A percentile compares a stretch with the other conserved stretches of the same genome.
These are phyloP conservation scores for Pteropus rufus DNA, from an alignment of 2,797 vertebrate genomes.

Conservation along the genomic window DNA sequence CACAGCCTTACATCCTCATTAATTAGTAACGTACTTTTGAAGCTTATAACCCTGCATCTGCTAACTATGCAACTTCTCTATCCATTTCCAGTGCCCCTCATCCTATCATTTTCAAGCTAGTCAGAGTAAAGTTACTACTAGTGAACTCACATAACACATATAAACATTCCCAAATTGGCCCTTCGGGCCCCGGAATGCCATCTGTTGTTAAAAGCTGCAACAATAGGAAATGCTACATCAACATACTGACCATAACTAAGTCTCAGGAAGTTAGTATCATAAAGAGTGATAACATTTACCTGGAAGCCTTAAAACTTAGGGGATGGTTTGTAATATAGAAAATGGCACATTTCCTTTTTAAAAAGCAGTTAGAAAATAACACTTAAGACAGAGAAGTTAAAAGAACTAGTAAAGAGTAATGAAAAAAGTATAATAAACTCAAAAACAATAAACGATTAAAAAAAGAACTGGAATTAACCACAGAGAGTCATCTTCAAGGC, in stretches of 20 bases:
- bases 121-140: neutral
- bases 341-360: neutral
- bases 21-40: neutral
- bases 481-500: neutral
- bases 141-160: neutral
- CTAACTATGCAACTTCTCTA: neutral
- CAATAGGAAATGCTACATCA: neutral
- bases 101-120: neutral
- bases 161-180: neutral
- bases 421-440: neutral
- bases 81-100: neutral
- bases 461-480: neutral
- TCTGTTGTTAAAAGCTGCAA: neutral
- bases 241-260: neutral
- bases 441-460: neutral
- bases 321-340: neutral
- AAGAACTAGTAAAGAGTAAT: neutral
- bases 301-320: neutral
- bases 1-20: neutral
- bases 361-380: constrained; percentile 11
- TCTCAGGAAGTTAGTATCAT: neutral
- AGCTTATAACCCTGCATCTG: neutral
- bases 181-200: neutral
- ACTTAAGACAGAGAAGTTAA: neutral
- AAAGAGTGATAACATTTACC: neutral